Evolutionary conservation across 2,888 invertebrate species (phyloP), one percentile per base, ranked within the genome.

Genomic region (Drosophila tanythrix): DNA sequence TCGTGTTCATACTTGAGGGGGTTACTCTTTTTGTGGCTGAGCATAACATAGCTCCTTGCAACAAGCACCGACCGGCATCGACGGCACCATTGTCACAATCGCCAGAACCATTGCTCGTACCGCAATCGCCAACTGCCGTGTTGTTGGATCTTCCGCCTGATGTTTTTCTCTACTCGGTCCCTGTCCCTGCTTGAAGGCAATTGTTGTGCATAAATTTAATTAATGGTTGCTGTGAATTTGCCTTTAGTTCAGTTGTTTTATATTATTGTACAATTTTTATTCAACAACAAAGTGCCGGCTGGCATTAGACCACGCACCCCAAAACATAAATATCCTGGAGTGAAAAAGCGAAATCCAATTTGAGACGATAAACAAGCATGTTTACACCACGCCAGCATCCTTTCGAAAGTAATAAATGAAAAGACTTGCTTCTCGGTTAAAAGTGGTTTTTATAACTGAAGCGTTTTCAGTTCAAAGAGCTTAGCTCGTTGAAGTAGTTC

Each of bases 171-270:
- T 46, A 61, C 33, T 43, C 35, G 29, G 35, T 56, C 69, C 8
- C 27, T 7, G 67, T 53, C 58, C 56, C 63, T 76, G 58, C 58
- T 43, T 52, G 68, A 50, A 56, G 70, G 48, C 58, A 59, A 51
- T 67, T 71, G 51, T 55, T 67, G 62, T 76, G 82, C 79, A 83
- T 85, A 85, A 85, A 85, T 83, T 85, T 85, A 83, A 83, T 83
- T 83, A 83, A 85, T 82, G 76, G 82, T 63, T 68, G 68, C 74
- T 74, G 70, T 64, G 79, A 74, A 82, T 85, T 82, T 76, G 70
- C 80, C 79, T 79, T 73, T 82, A 61, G 76, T 69, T 82, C 64
- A 55, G 58, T 82, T 72, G 76, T 76, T 75, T 74, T 71, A 58
- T 80, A 80, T 80, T 82, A 74, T 77, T 85, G 74, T 75, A 65